phyloP scores from a whole-genome alignment of 2,888 invertebrate species.

The Caenorhabditis becei region DNA sequence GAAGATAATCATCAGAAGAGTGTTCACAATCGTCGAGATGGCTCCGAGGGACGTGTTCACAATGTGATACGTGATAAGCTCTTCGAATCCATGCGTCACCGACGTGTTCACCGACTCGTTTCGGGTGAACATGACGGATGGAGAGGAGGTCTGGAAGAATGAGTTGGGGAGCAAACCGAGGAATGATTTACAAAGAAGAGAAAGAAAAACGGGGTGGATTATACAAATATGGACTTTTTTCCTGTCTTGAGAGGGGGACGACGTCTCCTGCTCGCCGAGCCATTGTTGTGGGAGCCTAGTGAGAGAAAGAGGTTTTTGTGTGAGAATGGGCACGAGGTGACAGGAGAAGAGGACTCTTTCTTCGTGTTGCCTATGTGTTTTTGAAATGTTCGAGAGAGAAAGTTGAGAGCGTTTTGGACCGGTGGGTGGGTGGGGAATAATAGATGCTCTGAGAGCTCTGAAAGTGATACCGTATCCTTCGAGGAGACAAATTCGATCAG shows the following conservation, averaged over 20 bases:
- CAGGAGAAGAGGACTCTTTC: conserved; percentile 30
- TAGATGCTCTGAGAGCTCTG: background rate
- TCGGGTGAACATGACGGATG: conserved; percentile 48
- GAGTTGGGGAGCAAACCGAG: background rate
- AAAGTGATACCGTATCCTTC: background rate
- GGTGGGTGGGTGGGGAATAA: background rate
- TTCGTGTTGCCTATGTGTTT: conserved; percentile 15
- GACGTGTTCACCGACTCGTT: conserved; percentile 59
- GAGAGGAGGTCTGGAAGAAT: conserved; percentile 9
- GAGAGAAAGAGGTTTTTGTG: conserved; percentile 41
- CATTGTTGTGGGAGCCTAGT: conserved; percentile 42
- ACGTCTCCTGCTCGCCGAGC: conserved; percentile 29
- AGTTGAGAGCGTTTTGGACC: background rate
- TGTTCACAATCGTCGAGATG: conserved; percentile 64
- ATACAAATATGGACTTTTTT: conserved; percentile 56
- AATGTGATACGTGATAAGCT: conserved; percentile 70
- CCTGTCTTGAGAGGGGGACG: background rate
- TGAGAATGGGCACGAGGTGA: conserved; percentile 53
- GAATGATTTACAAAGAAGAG: conserved; percentile 29
- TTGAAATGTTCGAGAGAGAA: conserved; percentile 6
- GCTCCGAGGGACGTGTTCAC: conserved; percentile 71
- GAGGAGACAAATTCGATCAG: conserved; percentile 22
- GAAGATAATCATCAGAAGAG: conserved; percentile 66
- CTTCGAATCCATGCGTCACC: conserved; percentile 58
- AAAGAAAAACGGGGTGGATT: conserved; percentile 26